A percentile compares a stretch with the other conserved stretches of the same genome.
These are phyloP conservation scores for Antheraea pernyi DNA, from an alignment of 1,140 invertebrate species.

Conservation along the genomic window DNA sequence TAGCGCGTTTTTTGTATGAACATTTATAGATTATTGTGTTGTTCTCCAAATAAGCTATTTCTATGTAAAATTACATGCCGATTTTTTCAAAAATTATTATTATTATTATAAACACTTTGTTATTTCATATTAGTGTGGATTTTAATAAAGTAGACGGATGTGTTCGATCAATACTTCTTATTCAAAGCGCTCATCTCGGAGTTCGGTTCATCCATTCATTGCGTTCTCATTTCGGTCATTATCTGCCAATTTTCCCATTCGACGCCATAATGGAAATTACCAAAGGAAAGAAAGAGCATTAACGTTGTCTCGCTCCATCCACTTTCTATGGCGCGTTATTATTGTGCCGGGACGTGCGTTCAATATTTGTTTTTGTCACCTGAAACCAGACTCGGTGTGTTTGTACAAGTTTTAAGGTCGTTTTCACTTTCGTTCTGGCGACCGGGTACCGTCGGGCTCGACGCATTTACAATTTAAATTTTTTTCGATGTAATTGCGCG, in stretches of 20 bases:
- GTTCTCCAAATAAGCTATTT: no score
- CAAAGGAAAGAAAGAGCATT: slow-evolving; percentile 16
- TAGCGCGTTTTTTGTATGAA: no score
- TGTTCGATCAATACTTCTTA: not conserved
- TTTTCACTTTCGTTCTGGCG: slow-evolving; percentile 29
- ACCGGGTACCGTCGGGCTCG: slow-evolving; percentile 15
- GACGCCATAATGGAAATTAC: slow-evolving; percentile 17
- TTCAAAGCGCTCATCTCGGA: not conserved
- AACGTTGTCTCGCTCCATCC: slow-evolving; percentile 12
- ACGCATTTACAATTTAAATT: slow-evolving; percentile 28
- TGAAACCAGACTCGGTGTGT: slow-evolving; percentile 25
- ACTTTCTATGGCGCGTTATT: slow-evolving; percentile 31
- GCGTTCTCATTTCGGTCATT: slow-evolving; percentile 23
- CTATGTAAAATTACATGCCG: no score
- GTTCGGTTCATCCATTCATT: slow-evolving; percentile 6
- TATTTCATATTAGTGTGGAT: no score
- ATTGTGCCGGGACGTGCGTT: slow-evolving; percentile 25
- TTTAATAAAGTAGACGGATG: no score
- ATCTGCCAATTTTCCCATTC: slow-evolving; percentile 23
- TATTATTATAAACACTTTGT: no score
- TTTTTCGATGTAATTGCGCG: slow-evolving; percentile 11
- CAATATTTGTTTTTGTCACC: slow-evolving; percentile 39
- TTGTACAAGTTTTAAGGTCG: slow-evolving; percentile 31
- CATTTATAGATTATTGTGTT: no score
- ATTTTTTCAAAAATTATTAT: no score